phyloP scores from a whole-genome alignment of 2,888 invertebrate species.

The Norana najaformis region DNA sequence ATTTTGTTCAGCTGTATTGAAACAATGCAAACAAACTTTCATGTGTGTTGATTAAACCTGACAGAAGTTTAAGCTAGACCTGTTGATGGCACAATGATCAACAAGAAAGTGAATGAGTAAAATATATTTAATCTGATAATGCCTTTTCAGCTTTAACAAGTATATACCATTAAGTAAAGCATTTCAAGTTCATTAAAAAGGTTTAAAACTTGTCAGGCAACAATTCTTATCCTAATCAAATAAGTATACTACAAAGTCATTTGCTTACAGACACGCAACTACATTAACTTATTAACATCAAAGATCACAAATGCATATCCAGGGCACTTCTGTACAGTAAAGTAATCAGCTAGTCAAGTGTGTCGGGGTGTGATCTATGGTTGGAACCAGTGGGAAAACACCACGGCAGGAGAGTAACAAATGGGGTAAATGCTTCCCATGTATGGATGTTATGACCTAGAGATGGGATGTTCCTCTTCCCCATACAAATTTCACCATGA shows the following conservation, averaged over 20 bases:
- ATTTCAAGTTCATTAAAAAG: background rate
- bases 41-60: background rate
- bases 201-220: conserved; percentile 3
- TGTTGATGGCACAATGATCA: background rate
- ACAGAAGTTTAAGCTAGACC: background rate
- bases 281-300: background rate
- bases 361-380: background rate
- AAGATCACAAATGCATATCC: background rate
- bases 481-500: background rate
- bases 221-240: conserved; percentile 13
- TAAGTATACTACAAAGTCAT: background rate
- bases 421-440: background rate
- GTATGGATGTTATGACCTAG: no score
- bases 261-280: background rate
- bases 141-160: background rate
- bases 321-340: background rate
- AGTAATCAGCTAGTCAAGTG: background rate
- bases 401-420: background rate
- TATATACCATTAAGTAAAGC: background rate
- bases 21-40: background rate
- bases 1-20: background rate
- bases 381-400: background rate
- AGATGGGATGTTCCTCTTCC: no score
- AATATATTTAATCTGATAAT: background rate
- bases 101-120: background rate